phyloP scores from a whole-genome alignment of 1,140 invertebrate species.

The Pseudachorutes palmiensis region DNA sequence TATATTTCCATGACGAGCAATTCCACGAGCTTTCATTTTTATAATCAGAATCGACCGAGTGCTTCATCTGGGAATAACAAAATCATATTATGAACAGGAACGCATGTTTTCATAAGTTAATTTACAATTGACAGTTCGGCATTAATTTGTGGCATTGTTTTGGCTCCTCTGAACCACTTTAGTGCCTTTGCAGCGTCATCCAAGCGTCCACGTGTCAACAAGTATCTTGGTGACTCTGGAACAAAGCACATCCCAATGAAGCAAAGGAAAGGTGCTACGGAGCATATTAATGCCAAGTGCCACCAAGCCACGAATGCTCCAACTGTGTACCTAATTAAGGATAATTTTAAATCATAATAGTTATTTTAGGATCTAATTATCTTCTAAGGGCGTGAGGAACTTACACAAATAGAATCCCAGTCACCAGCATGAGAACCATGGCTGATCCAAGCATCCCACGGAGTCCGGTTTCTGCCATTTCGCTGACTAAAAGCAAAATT shows the following conservation, averaged over 20 bases:
- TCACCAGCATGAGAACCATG: slow-evolving; percentile 17
- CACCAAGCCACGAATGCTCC: slow-evolving; percentile 43
- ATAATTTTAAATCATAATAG: no score
- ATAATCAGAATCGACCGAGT: neutral
- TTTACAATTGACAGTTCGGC: slow-evolving; percentile 12
- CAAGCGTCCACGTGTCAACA: slow-evolving; percentile 40
- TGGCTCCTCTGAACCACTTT: slow-evolving; percentile 25
- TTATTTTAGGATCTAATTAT: no score
- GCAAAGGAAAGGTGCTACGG: slow-evolving; percentile 32
- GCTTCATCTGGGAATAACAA: neutral
- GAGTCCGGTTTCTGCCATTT: slow-evolving; percentile 50
- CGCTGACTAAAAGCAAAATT: slow-evolving; percentile 42
- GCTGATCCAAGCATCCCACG: slow-evolving; percentile 43
- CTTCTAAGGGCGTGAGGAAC: no score
- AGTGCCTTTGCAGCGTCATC: slow-evolving; percentile 39
- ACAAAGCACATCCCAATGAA: slow-evolving; percentile 38
- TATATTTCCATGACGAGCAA: neutral
- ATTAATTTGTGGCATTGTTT: neutral
- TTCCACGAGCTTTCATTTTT: slow-evolving; percentile 8
- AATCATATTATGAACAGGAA: neutral
- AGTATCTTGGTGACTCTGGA: slow-evolving; percentile 45
- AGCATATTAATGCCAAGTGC: slow-evolving; percentile 37
- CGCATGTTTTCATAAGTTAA: no score
- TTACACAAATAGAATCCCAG: slow-evolving; percentile 25
- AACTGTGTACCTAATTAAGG: slow-evolving; percentile 41